Evolutionary conservation across 2,797 vertebrate genomes (phyloP).

Genomic region (Cetoscarus ocellatus): DNA sequence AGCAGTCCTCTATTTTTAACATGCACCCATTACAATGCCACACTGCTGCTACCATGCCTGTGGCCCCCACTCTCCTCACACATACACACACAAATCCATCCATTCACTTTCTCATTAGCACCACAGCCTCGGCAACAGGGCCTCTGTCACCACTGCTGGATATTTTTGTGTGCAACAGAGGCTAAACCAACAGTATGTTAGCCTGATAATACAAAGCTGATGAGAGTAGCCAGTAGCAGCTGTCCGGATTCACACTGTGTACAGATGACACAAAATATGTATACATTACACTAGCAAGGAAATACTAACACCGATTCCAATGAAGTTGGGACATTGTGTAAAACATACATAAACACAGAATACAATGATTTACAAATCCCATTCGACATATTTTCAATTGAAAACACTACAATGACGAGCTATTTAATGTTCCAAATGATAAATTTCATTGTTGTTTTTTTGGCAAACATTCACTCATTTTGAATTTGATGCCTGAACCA

Average conservation of each 20-base stretch:
- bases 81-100: constrained; percentile 19
- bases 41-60: constrained; percentile 28
- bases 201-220: constrained; percentile 26
- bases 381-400: too few species aligned
- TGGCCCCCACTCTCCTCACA: constrained; percentile 8
- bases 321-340: too few species aligned
- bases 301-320: background rate
- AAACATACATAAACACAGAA: too few species aligned
- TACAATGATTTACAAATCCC: too few species aligned
- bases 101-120: constrained; percentile 35
- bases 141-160: constrained; percentile 43
- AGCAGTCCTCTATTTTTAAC: constrained; percentile 71
- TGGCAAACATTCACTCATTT: too few species aligned
- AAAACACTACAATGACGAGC: too few species aligned
- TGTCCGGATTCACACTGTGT: constrained; percentile 11
- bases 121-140: constrained; percentile 23
- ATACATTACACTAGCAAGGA: background rate
- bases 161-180: constrained; percentile 41
- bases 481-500: too few species aligned
- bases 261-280: background rate
- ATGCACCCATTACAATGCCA: constrained; percentile 50
- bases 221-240: constrained; percentile 17
- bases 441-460: too few species aligned
- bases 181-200: constrained; percentile 39
- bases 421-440: too few species aligned